Percentiles rank a stretch among this genome's conserved stretches.
These are phyloP conservation scores for Sorex fumeus DNA, from an alignment of 2,113 vertebrate species.

Conservation along the genomic window DNA sequence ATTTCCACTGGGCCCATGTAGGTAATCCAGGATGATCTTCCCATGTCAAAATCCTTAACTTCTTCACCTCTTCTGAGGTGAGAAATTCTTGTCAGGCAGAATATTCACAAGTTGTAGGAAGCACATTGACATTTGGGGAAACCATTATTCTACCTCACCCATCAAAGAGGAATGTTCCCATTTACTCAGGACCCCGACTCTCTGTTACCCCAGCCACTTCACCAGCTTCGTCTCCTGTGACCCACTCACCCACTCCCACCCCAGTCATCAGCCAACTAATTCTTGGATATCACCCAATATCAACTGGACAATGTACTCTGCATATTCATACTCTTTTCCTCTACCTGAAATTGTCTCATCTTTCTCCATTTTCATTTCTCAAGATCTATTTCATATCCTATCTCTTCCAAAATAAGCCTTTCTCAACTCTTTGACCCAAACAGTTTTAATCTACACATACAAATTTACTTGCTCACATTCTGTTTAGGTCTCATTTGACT, in stretches of 20 bases:
- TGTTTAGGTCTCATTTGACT: neutral
- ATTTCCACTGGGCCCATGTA: neutral
- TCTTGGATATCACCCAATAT: neutral
- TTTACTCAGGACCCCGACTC: conserved; percentile 7
- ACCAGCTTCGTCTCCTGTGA: neutral
- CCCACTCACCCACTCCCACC: neutral
- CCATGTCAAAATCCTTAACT: neutral
- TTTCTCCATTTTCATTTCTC: conserved; percentile 23
- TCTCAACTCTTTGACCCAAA: neutral
- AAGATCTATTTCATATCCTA: conserved; percentile 32
- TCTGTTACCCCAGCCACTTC: neutral
- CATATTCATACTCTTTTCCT: neutral
- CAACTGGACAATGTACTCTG: neutral
- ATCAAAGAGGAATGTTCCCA: neutral
- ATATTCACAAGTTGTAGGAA: neutral
- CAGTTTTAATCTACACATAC: neutral
- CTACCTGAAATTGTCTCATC: neutral
- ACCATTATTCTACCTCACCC: neutral
- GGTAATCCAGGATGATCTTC: neutral
- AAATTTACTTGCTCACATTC: neutral
- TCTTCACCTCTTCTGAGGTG: neutral
- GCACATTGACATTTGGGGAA: neutral
- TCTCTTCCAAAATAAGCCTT: neutral
- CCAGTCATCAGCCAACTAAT: neutral
- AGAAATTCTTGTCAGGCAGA: neutral